These are phyloP conservation scores for Elegia similella DNA, from an alignment of 2,888 invertebrate genomes.

Conservation along the genomic window DNA sequence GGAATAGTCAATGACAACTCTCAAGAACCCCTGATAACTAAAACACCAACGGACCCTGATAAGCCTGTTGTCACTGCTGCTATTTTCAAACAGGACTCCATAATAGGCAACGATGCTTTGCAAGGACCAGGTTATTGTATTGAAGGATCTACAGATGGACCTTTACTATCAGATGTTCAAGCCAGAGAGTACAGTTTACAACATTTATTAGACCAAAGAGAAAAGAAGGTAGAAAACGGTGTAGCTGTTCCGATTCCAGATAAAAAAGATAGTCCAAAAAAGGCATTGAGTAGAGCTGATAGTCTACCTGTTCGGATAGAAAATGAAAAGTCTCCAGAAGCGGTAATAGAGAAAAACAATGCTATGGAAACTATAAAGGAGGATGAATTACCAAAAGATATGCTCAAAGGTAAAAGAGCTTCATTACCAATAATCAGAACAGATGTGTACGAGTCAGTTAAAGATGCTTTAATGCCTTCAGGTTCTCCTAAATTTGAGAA, in stretches of 20 bases:
- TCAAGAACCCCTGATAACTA: constrained; percentile 73
- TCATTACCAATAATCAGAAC: constrained; percentile 69
- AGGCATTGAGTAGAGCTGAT: constrained; percentile 74
- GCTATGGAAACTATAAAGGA: constrained; percentile 64
- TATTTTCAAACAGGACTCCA: constrained; percentile 84
- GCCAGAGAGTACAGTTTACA: constrained; percentile 71
- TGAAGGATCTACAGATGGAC: constrained; percentile 77
- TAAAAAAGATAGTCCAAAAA: constrained; percentile 66
- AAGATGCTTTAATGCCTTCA: constrained; percentile 74
- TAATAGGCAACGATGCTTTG: constrained; percentile 67
- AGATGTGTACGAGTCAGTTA: constrained; percentile 80
- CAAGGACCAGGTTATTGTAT: constrained; percentile 74
- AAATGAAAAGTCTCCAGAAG: constrained; percentile 54
- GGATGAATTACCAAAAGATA: constrained; percentile 61
- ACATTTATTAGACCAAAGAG: constrained; percentile 64
- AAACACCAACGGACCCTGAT: constrained; percentile 74
- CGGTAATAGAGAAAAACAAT: constrained; percentile 35
- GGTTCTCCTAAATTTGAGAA: constrained; percentile 83
- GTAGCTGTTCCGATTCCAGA: constrained; percentile 57
- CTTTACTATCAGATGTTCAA: constrained; percentile 74
- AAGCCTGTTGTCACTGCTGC: constrained; percentile 88
- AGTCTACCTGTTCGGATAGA: constrained; percentile 80
- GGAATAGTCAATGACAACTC: constrained; percentile 67
- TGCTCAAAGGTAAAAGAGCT: constrained; percentile 59
- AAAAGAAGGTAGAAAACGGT: constrained; percentile 66